Conservation (phyloP, 2,888 invertebrate species). For the Torymus texanus region DNA sequence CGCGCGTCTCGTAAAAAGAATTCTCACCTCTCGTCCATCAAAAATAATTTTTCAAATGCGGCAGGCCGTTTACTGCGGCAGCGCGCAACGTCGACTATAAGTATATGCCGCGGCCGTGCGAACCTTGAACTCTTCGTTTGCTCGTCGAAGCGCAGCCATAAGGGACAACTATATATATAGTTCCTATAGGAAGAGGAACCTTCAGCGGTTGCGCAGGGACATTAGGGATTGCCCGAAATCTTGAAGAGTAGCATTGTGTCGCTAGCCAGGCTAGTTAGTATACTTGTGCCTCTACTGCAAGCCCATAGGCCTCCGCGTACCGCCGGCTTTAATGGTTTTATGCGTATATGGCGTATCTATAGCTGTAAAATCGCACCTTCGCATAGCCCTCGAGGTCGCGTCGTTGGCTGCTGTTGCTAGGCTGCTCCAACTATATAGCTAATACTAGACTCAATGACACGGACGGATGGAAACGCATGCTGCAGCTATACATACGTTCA, state of each 20-base stretch:
- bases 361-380: constrained; percentile 56
- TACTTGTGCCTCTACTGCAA: constrained; percentile 45
- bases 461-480: too few relatives aligned
- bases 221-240: constrained; percentile 63
- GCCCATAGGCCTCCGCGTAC: constrained; percentile 21
- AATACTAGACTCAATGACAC: too few relatives aligned
- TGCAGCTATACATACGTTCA: too few relatives aligned
- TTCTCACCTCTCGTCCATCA: background rate
- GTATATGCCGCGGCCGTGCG: too few relatives aligned
- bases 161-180: too few relatives aligned
- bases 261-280: constrained; percentile 61
- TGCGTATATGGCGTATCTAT: constrained; percentile 62
- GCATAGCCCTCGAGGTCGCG: background rate
- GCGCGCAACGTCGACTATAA: background rate
- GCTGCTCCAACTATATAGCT: too few relatives aligned
- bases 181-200: too few relatives aligned
- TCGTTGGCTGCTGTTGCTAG: background rate
- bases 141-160: background rate
- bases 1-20: constrained; percentile 15
- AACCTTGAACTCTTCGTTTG: constrained; percentile 42
- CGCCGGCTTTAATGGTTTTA: constrained; percentile 63
- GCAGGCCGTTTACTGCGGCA: too few relatives aligned
- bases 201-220: constrained; percentile 17
- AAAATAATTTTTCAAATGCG: constrained; percentile 28
- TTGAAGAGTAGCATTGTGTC: constrained; percentile 58